Evolutionary conservation across 2,113 vertebrate genomes (phyloP), one percentile per base, ranked within the genome.

Genomic region (Erinaceus europaeus): DNA sequence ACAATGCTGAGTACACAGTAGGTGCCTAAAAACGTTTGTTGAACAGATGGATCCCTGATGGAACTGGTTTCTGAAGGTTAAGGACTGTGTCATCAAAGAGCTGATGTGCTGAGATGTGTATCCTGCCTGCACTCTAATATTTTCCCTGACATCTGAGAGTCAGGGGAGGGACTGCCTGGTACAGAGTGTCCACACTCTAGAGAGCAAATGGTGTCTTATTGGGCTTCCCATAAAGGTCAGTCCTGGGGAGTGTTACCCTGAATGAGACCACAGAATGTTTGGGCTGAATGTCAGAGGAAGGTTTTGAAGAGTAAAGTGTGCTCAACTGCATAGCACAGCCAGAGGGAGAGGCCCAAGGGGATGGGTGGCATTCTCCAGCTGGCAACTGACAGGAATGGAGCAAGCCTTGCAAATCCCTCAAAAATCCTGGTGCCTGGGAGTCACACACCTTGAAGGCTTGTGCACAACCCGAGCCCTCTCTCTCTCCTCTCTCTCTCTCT

Each of bases 141-240:
- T 94, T 90, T 94, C 84, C 52, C 89, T 94, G 94, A 91, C 78
- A 94, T 94, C 92, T 89, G 27, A 87, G 90, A 94, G 82, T 87
- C 72, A 83, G 89, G 84, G 92, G 78, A 94, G 89, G 88, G 72
- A 94, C 91, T 68, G 18, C 23, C 44, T 82, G 82, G 76, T 79
- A 81, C 76, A 92, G 81, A 75, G 85, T 86, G 87, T 87, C 84
- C 78, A 68, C 78, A 85, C 92, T 92, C 85, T 46, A 62, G 95
- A 92, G 93, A 94, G 71, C 89, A 73, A 85, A 71, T 52, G 25
- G 91, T 90, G 92, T 82, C 91, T 96, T 94, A 93, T 84, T 92
- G 89, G 93, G 32, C 91, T 90, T 94, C 68, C 55, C 55, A 67
- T 81, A 95, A 96, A 96, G 94, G 94, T 96, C 95, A 95, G 75